Base-by-base conservation (phyloP, 1,140 invertebrate genomes). In the Drosophila bocki region DNA sequence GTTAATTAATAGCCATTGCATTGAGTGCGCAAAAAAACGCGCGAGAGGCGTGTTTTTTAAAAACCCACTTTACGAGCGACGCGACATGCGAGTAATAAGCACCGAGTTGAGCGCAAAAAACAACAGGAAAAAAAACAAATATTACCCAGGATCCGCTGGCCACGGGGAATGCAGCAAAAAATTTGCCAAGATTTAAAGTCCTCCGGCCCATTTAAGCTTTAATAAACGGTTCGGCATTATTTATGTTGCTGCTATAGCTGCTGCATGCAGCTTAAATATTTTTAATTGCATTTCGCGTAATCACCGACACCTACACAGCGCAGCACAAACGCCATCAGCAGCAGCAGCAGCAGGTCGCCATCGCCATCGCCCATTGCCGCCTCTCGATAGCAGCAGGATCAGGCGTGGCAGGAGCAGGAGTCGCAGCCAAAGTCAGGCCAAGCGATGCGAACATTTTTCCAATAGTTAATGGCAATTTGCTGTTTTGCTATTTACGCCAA, bases 391-490 rank as follows among this genome's bases (percentile, higher is more conserved):
- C 22, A 35, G 51, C n/a, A 9, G 35, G 29, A 33, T 32, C 48
- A 12, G 48, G n/a, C 9, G 13, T n/a, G 1, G 26, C n/a, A n/a
- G 29, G n/a, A 9, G 41, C 22, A n/a, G 35, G 29, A 51, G 50
- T 35, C 29, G 29, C n/a, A 59, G 57, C 58, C 64, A 53, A 72
- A 72, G 76, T 48, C 74, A 29, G 67, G 67, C 47, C 69, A 86
- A 87, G 75, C 81, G 84, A 71, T 62, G 77, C 68, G 78, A 71
- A 79, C 85, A 90, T 90, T 90, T 90, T 90, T 90, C 86, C 85
- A 90, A 90, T 90, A 90, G 85, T 90, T 90, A 90, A 90, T 90
- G 85, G 85, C 85, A 90, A 90, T 90, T 90, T 90, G 85, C 85
- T 90, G 85, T 90, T 90, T 90, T 90, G 85, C 85, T 90, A 90